phyloP scores from a whole-genome alignment of 2,797 vertebrate genomes.

The Hipposideros larvatus region DNA sequence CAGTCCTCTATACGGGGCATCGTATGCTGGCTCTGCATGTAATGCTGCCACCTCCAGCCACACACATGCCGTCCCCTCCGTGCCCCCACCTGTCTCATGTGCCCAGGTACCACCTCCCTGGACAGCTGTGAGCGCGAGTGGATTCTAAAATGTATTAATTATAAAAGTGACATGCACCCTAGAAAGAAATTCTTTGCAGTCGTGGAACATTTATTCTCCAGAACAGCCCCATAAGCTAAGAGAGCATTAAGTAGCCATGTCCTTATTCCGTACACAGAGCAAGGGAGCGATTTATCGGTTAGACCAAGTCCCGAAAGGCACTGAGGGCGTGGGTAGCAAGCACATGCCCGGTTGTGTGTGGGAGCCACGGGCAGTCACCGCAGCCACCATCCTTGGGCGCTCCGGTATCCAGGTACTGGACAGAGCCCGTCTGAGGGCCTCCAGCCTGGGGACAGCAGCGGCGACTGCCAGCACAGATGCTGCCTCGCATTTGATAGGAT shows the following conservation, averaged over 20 bases:
- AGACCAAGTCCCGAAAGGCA: too few species aligned
- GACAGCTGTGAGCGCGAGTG: not conserved
- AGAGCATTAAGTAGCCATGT: not conserved
- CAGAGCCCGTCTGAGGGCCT: too few species aligned
- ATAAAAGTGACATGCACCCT: not conserved
- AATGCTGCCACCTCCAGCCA: not conserved
- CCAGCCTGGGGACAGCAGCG: too few species aligned
- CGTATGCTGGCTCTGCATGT: too few species aligned
- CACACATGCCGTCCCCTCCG: not conserved
- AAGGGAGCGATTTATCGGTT: too few species aligned
- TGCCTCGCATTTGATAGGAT: too few species aligned
- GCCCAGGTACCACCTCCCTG: not conserved
- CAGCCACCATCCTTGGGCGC: accelerated
- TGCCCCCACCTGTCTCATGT: too few species aligned
- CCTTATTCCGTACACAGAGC: not conserved
- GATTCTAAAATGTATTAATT: not conserved
- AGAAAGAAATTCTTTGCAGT: not conserved
- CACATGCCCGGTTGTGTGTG: accelerated
- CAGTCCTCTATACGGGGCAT: accelerated
- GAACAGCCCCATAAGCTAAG: too few species aligned
- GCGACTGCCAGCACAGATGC: too few species aligned
- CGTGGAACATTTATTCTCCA: not conserved
- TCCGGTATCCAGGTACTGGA: too few species aligned
- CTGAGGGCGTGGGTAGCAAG: accelerated
- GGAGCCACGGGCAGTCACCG: not conserved